Evolutionary conservation across 2,888 invertebrate genomes (phyloP), one percentile per base, ranked within the genome.

Genomic region (Drosophila picticornis): DNA sequence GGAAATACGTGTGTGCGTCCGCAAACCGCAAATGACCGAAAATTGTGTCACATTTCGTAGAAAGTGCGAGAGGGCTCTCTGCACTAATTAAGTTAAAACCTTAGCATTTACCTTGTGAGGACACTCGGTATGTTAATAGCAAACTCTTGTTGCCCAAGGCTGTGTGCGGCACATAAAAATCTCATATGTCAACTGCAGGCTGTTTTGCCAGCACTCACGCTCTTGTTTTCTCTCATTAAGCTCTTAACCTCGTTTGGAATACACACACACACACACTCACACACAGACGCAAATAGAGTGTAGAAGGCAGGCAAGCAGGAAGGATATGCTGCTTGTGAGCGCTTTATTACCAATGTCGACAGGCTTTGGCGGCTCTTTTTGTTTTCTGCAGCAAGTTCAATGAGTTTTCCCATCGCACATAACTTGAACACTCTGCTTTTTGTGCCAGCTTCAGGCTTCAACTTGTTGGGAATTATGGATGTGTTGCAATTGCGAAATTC

Each of bases 341-440:
- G 77, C 74, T 85, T 90, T 90, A 90, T 90, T 90, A 78, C 90
- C 90, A 82, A 87, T 89, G 90, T 90, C 83, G 83, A 83, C 78
- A 76, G 69, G 68, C 58, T 66, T 78, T 59, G 65, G 64, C 61
- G 71, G 50, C 27, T 51, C 19, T 19, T 29, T 46, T 52, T 67
- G 55, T 48, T 73, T 46, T 29, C 48, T 50, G 72, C 72, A 53
- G 70, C 57, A 79, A 78, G 76, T 76, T 79, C 76, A 73, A 81
- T 77, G 78, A 57, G 75, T 62, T 46, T 52, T 36, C 9, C 16
- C 46, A 38, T 53, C 27, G 40, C 51, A 43, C 16, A 25, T 6
- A 22, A n/a, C 29, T 31, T 36, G 40, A 25, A 22, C 29, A 36
- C 36, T 57, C 22, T 40, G 36, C 32, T 58, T 67, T 57, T 60